phyloP scores from a whole-genome alignment of 2,888 invertebrate genomes.

The Philaethria dido region DNA sequence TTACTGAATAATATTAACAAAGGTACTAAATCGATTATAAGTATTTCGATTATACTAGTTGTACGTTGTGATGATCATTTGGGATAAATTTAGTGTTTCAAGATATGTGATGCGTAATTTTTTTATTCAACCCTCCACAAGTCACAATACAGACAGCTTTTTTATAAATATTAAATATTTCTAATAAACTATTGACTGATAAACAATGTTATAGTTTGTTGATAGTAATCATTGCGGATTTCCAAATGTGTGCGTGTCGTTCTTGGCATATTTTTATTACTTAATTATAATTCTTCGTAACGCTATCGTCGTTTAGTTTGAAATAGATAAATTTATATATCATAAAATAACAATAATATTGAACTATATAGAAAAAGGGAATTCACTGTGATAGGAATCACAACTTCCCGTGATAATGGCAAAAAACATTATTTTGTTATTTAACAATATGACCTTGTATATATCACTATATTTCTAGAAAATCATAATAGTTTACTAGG shows the following conservation, averaged over 20 bases:
- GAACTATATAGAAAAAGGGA: not conserved
- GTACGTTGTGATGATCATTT: not conserved
- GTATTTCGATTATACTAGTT: not conserved
- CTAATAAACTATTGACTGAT: not conserved
- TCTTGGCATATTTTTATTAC: slow-evolving; percentile 58
- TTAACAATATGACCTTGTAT: not conserved
- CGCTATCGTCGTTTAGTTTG: slow-evolving; percentile 19
- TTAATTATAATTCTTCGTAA: slow-evolving; percentile 26
- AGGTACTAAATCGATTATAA: slow-evolving; percentile 8
- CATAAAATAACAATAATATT: not conserved
- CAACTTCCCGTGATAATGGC: not conserved
- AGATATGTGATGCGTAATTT: not conserved
- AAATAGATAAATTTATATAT: not conserved
- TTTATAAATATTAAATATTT: not conserved
- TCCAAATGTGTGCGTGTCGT: slow-evolving; percentile 49
- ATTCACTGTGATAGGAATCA: not conserved
- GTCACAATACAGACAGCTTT: not conserved
- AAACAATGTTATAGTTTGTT: not conserved
- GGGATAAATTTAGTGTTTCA: not conserved
- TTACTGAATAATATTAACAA: not conserved
- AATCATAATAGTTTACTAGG: not conserved
- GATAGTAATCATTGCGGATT: slow-evolving; percentile 43
- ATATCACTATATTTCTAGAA: not conserved
- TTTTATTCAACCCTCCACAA: not conserved
- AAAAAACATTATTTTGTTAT: not conserved